Evolutionary conservation across 2,888 invertebrate species (phyloP).

Genomic region (Timema podura): DNA sequence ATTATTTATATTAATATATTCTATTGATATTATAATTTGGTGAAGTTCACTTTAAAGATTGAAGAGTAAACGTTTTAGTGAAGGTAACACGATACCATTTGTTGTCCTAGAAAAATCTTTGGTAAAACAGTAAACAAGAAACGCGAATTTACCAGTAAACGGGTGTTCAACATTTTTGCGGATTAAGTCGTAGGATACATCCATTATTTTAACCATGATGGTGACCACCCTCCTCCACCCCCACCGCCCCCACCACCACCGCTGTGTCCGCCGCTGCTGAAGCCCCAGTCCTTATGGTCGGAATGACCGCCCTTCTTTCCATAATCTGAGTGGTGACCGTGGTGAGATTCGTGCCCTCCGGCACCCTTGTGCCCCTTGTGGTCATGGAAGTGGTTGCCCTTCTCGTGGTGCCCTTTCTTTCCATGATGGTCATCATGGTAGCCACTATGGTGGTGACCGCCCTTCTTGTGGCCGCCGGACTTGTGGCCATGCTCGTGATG

Average conservation of each 20-base stretch:
- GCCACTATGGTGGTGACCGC: slow-evolving; percentile 73
- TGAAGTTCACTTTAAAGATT: too few species aligned
- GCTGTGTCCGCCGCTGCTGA: slow-evolving; percentile 47
- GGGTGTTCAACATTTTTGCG: too few species aligned
- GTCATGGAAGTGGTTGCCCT: slow-evolving; percentile 55
- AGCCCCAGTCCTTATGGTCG: slow-evolving; percentile 64
- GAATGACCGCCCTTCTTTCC: slow-evolving; percentile 73
- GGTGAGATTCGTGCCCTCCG: slow-evolving; percentile 72
- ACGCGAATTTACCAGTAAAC: too few species aligned
- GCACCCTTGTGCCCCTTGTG: slow-evolving; percentile 75
- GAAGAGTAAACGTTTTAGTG: too few species aligned
- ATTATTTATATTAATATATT: too few species aligned
- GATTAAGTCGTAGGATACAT: too few species aligned
- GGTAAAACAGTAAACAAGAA: too few species aligned
- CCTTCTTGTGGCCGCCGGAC: slow-evolving; percentile 76
- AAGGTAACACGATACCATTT: too few species aligned
- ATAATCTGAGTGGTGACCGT: slow-evolving; percentile 67
- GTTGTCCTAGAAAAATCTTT: too few species aligned
- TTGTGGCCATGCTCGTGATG: slow-evolving; percentile 73
- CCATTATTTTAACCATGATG: too few species aligned
- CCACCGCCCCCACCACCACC: slow-evolving; percentile 23
- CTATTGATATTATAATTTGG: too few species aligned
- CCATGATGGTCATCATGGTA: slow-evolving; percentile 75
- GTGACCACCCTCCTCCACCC: too few species aligned
- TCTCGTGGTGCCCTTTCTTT: slow-evolving; percentile 66